Evolutionary conservation across 2,888 invertebrate genomes (phyloP).

Genomic region (Hermaeophaga mercurialis): DNA sequence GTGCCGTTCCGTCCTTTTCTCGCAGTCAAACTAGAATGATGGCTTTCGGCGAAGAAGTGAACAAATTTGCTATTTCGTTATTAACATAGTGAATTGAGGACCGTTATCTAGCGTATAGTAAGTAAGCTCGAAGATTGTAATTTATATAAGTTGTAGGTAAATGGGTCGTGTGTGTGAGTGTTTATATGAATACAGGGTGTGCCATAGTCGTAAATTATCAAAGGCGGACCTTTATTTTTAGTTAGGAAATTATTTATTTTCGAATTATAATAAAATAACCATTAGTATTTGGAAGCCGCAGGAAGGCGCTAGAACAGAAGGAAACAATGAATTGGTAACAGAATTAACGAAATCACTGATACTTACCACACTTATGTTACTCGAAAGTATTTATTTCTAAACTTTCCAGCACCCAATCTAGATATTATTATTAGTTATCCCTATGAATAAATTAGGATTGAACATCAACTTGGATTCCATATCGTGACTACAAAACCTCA

Average conservation of each 20-base stretch:
- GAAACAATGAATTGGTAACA: no score
- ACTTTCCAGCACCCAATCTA: no score
- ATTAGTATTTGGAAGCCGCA: not conserved
- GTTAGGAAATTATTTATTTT: not conserved
- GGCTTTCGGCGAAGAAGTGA: slow-evolving; percentile 30
- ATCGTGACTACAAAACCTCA: no score
- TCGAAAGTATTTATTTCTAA: no score
- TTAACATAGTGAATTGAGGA: slow-evolving; percentile 40
- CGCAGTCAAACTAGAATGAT: slow-evolving; percentile 17
- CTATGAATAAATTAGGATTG: no score
- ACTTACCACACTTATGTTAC: no score
- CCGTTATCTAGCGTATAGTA: slow-evolving; percentile 38
- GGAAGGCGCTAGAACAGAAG: not conserved
- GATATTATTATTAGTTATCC: no score
- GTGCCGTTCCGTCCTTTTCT: slow-evolving; percentile 6
- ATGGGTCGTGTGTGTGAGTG: slow-evolving; percentile 33
- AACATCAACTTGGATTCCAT: no score
- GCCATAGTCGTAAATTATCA: slow-evolving; percentile 1
- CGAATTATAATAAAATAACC: not conserved
- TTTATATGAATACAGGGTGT: slow-evolving; percentile 24
- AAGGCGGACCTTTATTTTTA: not conserved
- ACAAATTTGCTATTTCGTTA: slow-evolving; percentile 38
- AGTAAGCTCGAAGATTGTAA: slow-evolving; percentile 33
- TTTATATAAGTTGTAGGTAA: slow-evolving; percentile 40
- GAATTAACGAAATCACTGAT: no score